Evolutionary conservation across 2,888 invertebrate genomes (phyloP).

Genomic region (Dicyrtoma fusca): DNA sequence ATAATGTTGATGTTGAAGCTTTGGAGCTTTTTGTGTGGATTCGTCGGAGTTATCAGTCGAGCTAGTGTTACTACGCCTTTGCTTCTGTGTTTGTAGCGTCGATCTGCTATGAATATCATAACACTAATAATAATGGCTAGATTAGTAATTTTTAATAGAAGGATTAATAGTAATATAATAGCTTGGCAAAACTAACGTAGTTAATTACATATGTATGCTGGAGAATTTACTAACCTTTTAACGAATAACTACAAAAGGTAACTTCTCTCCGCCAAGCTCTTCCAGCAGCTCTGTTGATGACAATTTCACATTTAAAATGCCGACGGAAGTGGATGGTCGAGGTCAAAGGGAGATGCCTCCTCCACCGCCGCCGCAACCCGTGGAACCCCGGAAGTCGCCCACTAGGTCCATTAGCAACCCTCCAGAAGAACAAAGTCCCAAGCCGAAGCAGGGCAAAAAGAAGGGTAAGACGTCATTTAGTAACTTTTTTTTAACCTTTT

Average conservation of each 20-base stretch:
- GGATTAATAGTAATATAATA: too few species aligned
- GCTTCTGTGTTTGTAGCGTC: too few species aligned
- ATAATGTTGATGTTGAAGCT: too few species aligned
- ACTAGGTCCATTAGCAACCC: conserved; percentile 40
- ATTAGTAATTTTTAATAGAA: too few species aligned
- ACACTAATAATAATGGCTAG: too few species aligned
- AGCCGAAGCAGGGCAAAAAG: conserved; percentile 20
- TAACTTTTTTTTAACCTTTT: background rate
- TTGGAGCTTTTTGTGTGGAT: too few species aligned
- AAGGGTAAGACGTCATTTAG: conserved; percentile 38
- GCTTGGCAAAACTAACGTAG: too few species aligned
- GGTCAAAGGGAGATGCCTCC: conserved; percentile 35
- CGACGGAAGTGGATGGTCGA: conserved; percentile 21
- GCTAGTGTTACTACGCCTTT: too few species aligned
- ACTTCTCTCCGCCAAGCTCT: conserved; percentile 49
- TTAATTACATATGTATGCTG: too few species aligned
- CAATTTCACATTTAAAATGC: conserved; percentile 42
- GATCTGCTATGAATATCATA: too few species aligned
- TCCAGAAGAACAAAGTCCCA: conserved; percentile 41
- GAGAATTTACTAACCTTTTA: conserved; percentile 19
- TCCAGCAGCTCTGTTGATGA: conserved; percentile 57
- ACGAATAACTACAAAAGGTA: conserved; percentile 28
- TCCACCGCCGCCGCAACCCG: conserved; percentile 53
- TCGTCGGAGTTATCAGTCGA: too few species aligned
- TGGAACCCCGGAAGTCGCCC: conserved; percentile 9